phyloP scores from a whole-genome alignment of 2,113 vertebrate genomes.

The Plecturocebus donacophilus region DNA sequence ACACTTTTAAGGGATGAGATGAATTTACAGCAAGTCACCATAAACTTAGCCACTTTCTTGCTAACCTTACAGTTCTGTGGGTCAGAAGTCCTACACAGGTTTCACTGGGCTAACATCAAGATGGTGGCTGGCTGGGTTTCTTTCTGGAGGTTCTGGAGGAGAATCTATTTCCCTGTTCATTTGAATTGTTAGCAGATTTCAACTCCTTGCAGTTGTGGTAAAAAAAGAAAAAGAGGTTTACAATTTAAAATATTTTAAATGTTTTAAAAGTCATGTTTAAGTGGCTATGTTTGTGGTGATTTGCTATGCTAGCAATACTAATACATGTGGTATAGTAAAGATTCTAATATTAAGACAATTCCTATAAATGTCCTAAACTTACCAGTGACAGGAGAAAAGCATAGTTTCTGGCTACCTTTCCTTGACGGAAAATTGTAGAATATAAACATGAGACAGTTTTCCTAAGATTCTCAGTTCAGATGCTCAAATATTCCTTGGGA shows the following conservation, averaged over 20 bases:
- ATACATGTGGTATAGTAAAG: not conserved
- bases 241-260: no score
- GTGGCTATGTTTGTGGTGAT: not conserved
- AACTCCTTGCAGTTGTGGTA: no score
- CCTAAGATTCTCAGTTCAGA: not conserved
- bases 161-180: no score
- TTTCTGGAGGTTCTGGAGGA: no score
- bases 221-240: no score
- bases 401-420: not conserved
- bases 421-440: not conserved
- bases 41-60: no score
- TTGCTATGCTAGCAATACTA: not conserved
- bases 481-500: not conserved
- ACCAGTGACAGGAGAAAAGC: not conserved
- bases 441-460: not conserved
- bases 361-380: not conserved
- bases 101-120: no score
- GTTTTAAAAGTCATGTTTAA: not conserved
- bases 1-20: not conserved
- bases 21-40: not conserved
- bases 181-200: no score
- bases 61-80: no score
- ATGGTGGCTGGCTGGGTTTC: no score
- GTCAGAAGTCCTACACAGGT: no score
- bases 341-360: not conserved